A percentile compares a stretch with the other conserved stretches of the same genome.
These are phyloP conservation scores for Steromphala cineraria DNA, from an alignment of 2,888 invertebrate genomes.

Conservation along the genomic window DNA sequence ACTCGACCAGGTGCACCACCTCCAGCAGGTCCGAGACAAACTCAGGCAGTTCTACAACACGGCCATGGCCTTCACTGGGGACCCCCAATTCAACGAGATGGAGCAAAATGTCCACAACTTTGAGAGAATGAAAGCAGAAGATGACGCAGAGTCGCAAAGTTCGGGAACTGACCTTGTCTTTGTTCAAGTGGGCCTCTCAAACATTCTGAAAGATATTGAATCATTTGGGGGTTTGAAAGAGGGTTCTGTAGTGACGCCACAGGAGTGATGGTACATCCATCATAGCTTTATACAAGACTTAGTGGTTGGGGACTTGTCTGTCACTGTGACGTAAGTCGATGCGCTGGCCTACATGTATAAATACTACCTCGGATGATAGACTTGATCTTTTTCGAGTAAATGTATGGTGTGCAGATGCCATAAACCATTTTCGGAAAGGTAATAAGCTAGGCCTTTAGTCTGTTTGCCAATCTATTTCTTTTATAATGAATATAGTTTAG, in stretches of 20 bases:
- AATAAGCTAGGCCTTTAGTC: too few species aligned
- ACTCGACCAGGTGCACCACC: neutral
- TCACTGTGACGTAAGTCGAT: too few species aligned
- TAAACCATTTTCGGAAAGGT: too few species aligned
- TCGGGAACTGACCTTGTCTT: neutral
- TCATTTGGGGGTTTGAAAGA: neutral
- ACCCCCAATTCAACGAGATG: neutral
- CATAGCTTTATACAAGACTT: too few species aligned
- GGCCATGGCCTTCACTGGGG: neutral
- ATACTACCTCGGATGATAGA: too few species aligned
- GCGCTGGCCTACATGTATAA: too few species aligned
- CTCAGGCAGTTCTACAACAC: neutral
- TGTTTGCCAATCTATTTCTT: too few species aligned
- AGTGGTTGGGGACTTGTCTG: too few species aligned
- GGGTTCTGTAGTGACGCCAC: neutral
- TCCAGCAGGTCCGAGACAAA: neutral
- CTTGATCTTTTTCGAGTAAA: too few species aligned
- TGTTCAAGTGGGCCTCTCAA: slow-evolving; percentile 3
- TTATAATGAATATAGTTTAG: too few species aligned
- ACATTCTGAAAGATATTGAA: slow-evolving; percentile 7
- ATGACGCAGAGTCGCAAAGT: neutral
- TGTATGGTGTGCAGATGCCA: too few species aligned
- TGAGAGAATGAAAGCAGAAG: neutral
- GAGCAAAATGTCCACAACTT: neutral
- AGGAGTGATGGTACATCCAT: too few species aligned